Percentiles rank a stretch among this genome's conserved stretches.
These are phyloP conservation scores for Ormyrus thymus DNA, from an alignment of 2,888 invertebrate genomes.

Conservation along the genomic window DNA sequence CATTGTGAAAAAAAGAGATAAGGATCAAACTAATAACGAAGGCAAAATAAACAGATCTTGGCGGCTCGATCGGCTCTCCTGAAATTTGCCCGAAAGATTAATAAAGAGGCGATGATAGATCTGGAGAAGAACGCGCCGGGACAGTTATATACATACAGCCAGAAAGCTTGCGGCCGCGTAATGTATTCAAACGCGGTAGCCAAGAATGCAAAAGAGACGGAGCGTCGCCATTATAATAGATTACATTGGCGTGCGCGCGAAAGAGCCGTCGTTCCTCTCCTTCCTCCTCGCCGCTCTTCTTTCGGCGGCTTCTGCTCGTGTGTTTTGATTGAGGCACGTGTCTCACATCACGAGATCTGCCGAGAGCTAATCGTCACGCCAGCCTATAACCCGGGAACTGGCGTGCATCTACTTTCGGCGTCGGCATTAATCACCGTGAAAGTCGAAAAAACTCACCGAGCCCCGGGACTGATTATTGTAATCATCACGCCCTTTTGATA, in stretches of 20 bases:
- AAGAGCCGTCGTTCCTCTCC: too few species aligned
- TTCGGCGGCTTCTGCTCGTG: constrained; percentile 13
- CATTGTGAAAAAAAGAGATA: constrained; percentile 31
- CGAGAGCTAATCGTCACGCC: constrained; percentile 46
- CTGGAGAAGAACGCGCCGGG: background rate
- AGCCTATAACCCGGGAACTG: background rate
- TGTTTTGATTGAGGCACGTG: constrained; percentile 58
- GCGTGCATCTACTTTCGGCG: background rate
- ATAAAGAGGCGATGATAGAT: constrained; percentile 44
- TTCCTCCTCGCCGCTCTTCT: too few species aligned
- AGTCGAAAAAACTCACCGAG: constrained; percentile 15
- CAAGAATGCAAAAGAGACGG: constrained; percentile 60
- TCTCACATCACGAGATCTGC: constrained; percentile 56
- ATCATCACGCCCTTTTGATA: constrained; percentile 33
- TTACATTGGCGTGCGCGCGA: constrained; percentile 67
- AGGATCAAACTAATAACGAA: constrained; percentile 35
- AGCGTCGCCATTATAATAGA: constrained; percentile 68
- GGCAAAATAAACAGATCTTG: constrained; percentile 26
- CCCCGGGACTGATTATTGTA: constrained; percentile 37
- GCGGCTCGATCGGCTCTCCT: background rate
- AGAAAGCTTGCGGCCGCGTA: background rate
- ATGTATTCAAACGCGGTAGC: constrained; percentile 57
- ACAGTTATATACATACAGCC: background rate
- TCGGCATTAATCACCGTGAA: constrained; percentile 36
- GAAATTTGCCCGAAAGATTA: constrained; percentile 19